These are phyloP conservation scores for Pachycephala philippinensis DNA, from an alignment of 2,113 vertebrate genomes.

Conservation along the genomic window DNA sequence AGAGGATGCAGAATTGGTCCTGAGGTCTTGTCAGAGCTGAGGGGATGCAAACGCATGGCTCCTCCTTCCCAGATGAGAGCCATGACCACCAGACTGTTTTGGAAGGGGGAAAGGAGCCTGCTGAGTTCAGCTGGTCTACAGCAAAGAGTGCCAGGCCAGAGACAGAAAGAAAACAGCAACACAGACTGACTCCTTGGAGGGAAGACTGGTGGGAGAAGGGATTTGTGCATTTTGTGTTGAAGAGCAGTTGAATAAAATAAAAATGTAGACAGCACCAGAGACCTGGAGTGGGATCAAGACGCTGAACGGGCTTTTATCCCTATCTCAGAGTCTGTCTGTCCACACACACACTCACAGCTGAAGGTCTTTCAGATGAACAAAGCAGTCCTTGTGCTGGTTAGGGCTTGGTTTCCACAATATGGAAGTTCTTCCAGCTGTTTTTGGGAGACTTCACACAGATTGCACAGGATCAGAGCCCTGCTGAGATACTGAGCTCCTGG, in stretches of 20 bases:
- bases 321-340: neutral
- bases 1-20: neutral
- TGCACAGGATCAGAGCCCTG: neutral
- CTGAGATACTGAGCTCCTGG: neutral
- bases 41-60: neutral
- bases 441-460: neutral
- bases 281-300: neutral
- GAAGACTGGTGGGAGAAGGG: neutral
- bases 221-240: neutral
- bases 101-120: conserved; percentile 7
- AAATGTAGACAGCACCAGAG: neutral
- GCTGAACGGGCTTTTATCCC: neutral
- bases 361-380: conserved; percentile 22
- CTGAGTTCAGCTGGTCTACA: conserved; percentile 32
- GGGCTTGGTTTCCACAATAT: conserved; percentile 11
- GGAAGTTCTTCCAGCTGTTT: conserved; percentile 37
- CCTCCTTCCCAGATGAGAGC: neutral
- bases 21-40: neutral
- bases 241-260: neutral
- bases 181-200: neutral
- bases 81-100: conserved; percentile 14
- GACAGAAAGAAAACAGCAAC: neutral
- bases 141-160: neutral
- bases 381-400: conserved; percentile 16
- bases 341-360: neutral